These are phyloP conservation scores for Clanis bilineata DNA, from an alignment of 2,888 invertebrate species.

Conservation along the genomic window DNA sequence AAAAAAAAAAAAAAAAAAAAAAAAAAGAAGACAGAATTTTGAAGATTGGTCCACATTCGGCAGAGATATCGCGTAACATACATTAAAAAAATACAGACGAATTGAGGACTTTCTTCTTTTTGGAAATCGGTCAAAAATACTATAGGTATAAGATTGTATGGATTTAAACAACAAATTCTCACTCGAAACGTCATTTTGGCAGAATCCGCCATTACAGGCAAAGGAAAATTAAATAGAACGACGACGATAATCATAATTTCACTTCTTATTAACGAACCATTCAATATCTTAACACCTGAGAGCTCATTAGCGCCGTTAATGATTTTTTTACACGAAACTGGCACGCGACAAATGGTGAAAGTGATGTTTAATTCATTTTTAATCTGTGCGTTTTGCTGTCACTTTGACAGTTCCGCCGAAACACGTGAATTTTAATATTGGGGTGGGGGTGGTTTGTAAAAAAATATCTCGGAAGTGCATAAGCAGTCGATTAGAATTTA, in stretches of 20 bases:
- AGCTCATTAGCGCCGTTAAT: slow-evolving; percentile 51
- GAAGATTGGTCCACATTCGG: no score
- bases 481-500: neutral
- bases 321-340: slow-evolving; percentile 42
- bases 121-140: no score
- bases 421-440: neutral
- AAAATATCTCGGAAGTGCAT: slow-evolving; percentile 27
- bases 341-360: slow-evolving; percentile 61
- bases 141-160: no score
- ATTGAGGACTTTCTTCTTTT: no score
- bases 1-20: no score
- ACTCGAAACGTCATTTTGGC: no score
- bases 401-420: slow-evolving; percentile 14
- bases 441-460: slow-evolving; percentile 34
- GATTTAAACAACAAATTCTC: no score
- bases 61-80: no score
- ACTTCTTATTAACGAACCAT: slow-evolving; percentile 54
- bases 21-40: no score
- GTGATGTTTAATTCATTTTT: slow-evolving; percentile 50
- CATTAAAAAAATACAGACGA: no score
- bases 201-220: no score
- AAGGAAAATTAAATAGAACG: no score
- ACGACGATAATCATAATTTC: slow-evolving; percentile 32
- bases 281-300: slow-evolving; percentile 57
- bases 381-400: slow-evolving; percentile 28